Conservation (phyloP, 2,888 invertebrate species). For the Mythimna ferrago region DNA sequence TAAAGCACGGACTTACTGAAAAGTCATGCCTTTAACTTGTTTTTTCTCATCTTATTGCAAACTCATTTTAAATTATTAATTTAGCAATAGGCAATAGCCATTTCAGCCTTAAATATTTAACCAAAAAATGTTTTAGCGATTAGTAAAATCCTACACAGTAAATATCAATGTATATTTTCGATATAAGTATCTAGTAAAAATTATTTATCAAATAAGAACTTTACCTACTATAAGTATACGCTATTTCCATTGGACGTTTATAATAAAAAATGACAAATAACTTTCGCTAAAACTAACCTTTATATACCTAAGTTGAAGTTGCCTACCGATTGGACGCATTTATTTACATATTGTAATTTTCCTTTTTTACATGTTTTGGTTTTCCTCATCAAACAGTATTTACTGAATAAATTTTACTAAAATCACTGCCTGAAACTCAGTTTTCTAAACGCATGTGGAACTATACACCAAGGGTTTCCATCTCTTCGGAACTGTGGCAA, state of each 20-base stretch:
- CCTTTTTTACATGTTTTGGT: background rate
- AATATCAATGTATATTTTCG: conserved; percentile 37
- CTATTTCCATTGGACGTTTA: conserved; percentile 8
- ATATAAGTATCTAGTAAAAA: conserved; percentile 5
- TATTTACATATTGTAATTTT: background rate
- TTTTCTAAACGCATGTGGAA: background rate
- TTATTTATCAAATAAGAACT: conserved; percentile 32
- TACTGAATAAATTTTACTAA: background rate
- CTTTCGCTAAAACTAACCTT: background rate
- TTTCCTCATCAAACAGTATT: background rate
- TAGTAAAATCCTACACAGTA: conserved; percentile 4
- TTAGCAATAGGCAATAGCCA: conserved; percentile 15
- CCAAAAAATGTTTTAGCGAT: conserved; percentile 11
- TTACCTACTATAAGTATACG: conserved; percentile 29
- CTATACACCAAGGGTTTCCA: background rate
- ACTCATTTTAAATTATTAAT: background rate
- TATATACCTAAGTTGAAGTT: background rate
- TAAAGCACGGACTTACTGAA: background rate
- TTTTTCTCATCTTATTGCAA: background rate
- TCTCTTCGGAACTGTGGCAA: too few relatives aligned
- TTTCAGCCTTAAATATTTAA: conserved; percentile 28
- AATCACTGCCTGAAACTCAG: background rate
- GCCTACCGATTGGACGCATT: background rate
- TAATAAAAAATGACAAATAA: conserved; percentile 23
- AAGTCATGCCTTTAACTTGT: background rate